Conservation (phyloP, 2,113 vertebrate genomes). For the Nycticryphes semicollaris region DNA sequence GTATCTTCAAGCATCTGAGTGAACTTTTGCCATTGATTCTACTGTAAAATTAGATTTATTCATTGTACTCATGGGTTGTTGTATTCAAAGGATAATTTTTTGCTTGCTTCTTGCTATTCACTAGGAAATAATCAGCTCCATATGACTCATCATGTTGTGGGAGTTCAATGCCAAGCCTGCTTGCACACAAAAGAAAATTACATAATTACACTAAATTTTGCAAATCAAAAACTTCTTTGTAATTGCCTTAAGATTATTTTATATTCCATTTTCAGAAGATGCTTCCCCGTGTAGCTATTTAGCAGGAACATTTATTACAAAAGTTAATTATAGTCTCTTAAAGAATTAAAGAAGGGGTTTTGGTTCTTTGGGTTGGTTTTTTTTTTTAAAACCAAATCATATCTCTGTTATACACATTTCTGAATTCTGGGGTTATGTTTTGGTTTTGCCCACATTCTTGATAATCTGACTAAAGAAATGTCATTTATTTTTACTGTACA, state of each 20-base stretch:
- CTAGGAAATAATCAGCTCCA: slow-evolving; percentile 40
- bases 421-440: neutral
- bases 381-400: neutral
- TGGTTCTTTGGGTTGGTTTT: neutral
- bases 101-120: slow-evolving; percentile 37
- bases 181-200: slow-evolving; percentile 62
- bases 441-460: neutral
- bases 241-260: slow-evolving; percentile 53
- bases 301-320: slow-evolving; percentile 40
- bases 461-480: neutral
- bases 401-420: neutral
- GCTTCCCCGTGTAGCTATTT: slow-evolving; percentile 23
- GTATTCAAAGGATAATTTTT: slow-evolving; percentile 32
- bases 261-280: slow-evolving; percentile 29
- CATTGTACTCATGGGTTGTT: neutral
- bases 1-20: neutral
- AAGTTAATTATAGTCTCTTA: slow-evolving; percentile 48
- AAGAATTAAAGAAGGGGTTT: neutral
- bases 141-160: slow-evolving; percentile 50
- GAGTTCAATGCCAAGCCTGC: slow-evolving; percentile 51
- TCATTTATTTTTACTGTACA: neutral
- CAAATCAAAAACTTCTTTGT: slow-evolving; percentile 51
- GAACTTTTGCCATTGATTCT: neutral
- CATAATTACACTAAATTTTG: slow-evolving; percentile 52
- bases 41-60: neutral